phyloP scores from a whole-genome alignment of 92 coral and sea anemone species.

The Nematostella vectensis region DNA sequence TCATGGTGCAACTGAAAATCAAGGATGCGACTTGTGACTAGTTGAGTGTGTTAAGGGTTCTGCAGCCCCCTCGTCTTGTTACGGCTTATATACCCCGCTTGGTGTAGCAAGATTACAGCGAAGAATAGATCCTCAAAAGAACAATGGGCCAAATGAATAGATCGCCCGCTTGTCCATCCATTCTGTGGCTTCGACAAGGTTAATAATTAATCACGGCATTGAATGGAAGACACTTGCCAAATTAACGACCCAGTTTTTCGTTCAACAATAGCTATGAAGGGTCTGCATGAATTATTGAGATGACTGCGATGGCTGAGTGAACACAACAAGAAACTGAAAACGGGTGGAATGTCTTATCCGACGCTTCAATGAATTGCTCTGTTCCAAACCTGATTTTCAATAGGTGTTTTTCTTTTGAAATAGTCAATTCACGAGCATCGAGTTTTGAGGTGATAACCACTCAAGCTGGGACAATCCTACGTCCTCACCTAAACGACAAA shows the following conservation, averaged over 20 bases:
- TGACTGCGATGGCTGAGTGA: conserved; percentile 50
- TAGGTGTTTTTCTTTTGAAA: conserved; percentile 60
- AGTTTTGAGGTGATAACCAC: no score
- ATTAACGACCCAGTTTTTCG: conserved; percentile 83
- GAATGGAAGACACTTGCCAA: conserved; percentile 81
- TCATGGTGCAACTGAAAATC: conserved; percentile 37
- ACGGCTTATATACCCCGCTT: conserved; percentile 27
- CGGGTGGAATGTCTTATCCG: conserved; percentile 71
- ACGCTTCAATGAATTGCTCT: conserved; percentile 53
- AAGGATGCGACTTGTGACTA: conserved; percentile 1
- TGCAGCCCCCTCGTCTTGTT: conserved; percentile 11
- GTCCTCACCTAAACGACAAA: no score
- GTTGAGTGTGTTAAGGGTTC: conserved; percentile 25
- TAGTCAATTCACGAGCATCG: no score
- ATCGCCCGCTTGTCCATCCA: conserved; percentile 58
- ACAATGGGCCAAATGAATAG: conserved; percentile 80
- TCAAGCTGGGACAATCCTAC: no score
- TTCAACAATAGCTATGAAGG: conserved; percentile 65
- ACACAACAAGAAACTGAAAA: conserved; percentile 32
- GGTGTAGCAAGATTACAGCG: conserved; percentile 35
- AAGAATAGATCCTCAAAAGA: conserved; percentile 48
- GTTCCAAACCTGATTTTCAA: conserved; percentile 34
- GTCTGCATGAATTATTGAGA: conserved; percentile 69
- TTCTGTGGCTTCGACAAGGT: conserved; percentile 53
- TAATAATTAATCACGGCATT: conserved; percentile 60